These are phyloP conservation scores for Argyra leucocephala DNA, from an alignment of 2,888 invertebrate genomes.

Conservation along the genomic window DNA sequence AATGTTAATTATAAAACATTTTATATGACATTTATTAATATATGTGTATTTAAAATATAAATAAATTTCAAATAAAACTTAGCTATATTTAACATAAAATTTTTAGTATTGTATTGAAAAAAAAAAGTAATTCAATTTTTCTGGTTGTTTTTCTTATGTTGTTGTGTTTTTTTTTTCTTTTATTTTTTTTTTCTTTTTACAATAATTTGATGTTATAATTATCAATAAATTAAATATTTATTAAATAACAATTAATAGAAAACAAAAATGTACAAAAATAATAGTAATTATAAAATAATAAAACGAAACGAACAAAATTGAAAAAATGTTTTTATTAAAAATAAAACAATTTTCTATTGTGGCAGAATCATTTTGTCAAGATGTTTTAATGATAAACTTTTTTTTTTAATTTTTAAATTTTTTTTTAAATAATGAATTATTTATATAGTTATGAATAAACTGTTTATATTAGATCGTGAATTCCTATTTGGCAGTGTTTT, in stretches of 20 bases:
- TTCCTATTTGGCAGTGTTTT: slow-evolving; percentile 4
- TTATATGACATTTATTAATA: too few species aligned
- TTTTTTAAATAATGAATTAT: not conserved
- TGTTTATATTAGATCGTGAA: not conserved
- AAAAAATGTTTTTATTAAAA: not conserved
- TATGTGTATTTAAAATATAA: too few species aligned
- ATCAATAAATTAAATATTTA: slow-evolving; percentile 1
- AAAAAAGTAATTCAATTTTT: not conserved
- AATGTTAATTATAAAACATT: too few species aligned
- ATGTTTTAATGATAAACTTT: not conserved
- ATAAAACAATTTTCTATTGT: not conserved
- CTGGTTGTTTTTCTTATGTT: not conserved
- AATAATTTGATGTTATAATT: not conserved
- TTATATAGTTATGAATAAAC: not conserved
- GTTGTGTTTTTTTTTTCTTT: not conserved
- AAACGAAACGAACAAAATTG: not conserved
- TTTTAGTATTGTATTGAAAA: too few species aligned
- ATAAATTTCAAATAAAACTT: too few species aligned
- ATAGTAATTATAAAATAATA: not conserved
- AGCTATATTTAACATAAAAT: too few species aligned
- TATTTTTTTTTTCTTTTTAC: too few species aligned
- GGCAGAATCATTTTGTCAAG: not conserved
- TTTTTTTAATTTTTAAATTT: not conserved
- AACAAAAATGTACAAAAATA: not conserved
- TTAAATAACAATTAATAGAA: not conserved